Percentiles rank a stretch among this genome's conserved stretches.
phyloP scores from a whole-genome alignment of 2,888 invertebrate genomes.

The Macaria liturata region DNA sequence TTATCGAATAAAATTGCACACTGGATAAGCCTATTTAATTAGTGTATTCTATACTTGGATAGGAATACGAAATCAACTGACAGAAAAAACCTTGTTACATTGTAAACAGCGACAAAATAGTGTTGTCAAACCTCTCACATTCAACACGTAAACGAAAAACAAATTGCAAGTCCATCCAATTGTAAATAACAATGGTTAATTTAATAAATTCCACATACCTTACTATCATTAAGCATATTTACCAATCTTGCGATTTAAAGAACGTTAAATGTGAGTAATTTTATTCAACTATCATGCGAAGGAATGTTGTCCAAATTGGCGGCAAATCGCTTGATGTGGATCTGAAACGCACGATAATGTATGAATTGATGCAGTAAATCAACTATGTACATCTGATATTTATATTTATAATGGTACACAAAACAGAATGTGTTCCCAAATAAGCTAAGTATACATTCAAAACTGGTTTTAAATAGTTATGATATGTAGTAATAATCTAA shows the following conservation, averaged over 20 bases:
- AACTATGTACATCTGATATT: no score
- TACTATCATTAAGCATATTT: constrained; percentile 11
- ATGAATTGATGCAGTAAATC: neutral
- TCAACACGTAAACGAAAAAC: no score
- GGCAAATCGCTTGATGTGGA: constrained; percentile 18
- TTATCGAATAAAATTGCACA: no score
- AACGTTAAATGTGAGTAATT: constrained; percentile 17
- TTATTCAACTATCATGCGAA: constrained; percentile 12
- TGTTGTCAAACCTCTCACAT: no score
- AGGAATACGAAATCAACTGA: no score
- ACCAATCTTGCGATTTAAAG: constrained; percentile 8
- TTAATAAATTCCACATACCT: constrained; percentile 13
- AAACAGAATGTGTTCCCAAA: no score
- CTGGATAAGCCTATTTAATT: no score
- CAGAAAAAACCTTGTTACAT: neutral
- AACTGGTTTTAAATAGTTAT: no score
- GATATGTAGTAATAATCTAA: no score
- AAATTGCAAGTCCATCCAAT: neutral
- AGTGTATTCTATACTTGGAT: no score
- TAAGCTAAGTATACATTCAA: no score
- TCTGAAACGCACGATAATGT: constrained; percentile 2
- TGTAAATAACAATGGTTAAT: constrained; percentile 8
- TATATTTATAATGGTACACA: no score
- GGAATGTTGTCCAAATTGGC: constrained; percentile 18
- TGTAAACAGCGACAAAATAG: neutral